Conservation (phyloP, 2,888 invertebrate species). For the Drosophila melanocephala region DNA sequence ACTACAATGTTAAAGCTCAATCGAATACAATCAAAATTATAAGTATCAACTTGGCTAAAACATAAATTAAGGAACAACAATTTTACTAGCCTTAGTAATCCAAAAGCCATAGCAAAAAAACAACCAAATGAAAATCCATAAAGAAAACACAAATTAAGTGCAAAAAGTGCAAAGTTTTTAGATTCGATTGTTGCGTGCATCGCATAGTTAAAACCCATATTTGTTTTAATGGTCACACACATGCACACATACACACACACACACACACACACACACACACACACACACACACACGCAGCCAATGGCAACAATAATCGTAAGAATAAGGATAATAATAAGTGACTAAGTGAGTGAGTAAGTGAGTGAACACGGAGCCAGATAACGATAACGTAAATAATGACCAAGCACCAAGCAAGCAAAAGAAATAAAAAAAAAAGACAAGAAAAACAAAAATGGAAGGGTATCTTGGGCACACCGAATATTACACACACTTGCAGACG, state of each 20-base stretch:
- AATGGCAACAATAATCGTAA: slow-evolving; percentile 63
- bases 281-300: slow-evolving; percentile 2
- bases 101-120: background rate
- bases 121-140: slow-evolving; percentile 32
- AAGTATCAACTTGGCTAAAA: background rate
- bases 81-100: background rate
- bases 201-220: slow-evolving; percentile 69
- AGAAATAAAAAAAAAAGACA: slow-evolving; percentile 23
- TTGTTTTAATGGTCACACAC: slow-evolving; percentile 58
- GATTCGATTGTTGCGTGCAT: slow-evolving; percentile 52
- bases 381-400: slow-evolving; percentile 82
- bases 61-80: background rate
- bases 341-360: slow-evolving; percentile 69
- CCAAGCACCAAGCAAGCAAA: slow-evolving; percentile 54
- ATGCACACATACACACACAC: background rate
- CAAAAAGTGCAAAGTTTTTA: slow-evolving; percentile 48
- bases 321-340: slow-evolving; percentile 70
- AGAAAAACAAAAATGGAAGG: background rate
- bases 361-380: slow-evolving; percentile 62
- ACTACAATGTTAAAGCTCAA: background rate
- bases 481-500: background rate
- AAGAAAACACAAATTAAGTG: slow-evolving; percentile 35
- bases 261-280: background rate
- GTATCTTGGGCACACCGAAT: background rate
- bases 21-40: background rate